These are phyloP conservation scores for Andrena bicolor DNA, from an alignment of 2,888 invertebrate genomes.

Conservation along the genomic window DNA sequence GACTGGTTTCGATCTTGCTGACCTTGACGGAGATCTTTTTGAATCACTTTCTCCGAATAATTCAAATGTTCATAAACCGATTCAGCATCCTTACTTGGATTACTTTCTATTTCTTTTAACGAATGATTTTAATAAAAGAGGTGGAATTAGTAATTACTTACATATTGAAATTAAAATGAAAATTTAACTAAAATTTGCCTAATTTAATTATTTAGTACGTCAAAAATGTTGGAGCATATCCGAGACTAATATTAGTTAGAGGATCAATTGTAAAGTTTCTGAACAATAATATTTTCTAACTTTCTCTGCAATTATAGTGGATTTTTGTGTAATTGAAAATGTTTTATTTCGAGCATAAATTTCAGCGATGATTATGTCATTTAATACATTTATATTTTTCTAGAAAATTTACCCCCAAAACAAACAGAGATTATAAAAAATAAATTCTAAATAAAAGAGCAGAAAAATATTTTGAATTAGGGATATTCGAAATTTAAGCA, in stretches of 20 bases:
- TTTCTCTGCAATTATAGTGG: not conserved
- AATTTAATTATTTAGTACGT: not conserved
- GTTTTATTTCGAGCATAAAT: too few relatives aligned
- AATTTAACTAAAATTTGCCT: not conserved
- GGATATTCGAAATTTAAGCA: not conserved
- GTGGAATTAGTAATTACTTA: not conserved
- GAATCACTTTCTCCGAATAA: conserved; percentile 47
- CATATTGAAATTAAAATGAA: not conserved
- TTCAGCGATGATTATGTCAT: too few relatives aligned
- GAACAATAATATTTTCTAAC: not conserved
- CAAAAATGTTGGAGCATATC: not conserved
- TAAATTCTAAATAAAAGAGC: too few relatives aligned
- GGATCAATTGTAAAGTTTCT: too few relatives aligned
- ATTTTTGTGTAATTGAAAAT: not conserved
- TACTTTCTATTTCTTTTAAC: not conserved
- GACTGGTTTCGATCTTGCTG: conserved; percentile 54
- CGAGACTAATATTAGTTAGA: not conserved
- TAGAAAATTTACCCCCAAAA: too few relatives aligned
- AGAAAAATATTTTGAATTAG: not conserved
- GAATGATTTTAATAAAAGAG: not conserved
- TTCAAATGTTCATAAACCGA: conserved; percentile 36
- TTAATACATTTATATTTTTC: too few relatives aligned
- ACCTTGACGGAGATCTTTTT: conserved; percentile 64
- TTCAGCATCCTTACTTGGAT: not conserved
- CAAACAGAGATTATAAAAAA: too few relatives aligned